Conservation (phyloP, 35 echinoderm and acorn worm species). For the Lytechinus pictus region DNA sequence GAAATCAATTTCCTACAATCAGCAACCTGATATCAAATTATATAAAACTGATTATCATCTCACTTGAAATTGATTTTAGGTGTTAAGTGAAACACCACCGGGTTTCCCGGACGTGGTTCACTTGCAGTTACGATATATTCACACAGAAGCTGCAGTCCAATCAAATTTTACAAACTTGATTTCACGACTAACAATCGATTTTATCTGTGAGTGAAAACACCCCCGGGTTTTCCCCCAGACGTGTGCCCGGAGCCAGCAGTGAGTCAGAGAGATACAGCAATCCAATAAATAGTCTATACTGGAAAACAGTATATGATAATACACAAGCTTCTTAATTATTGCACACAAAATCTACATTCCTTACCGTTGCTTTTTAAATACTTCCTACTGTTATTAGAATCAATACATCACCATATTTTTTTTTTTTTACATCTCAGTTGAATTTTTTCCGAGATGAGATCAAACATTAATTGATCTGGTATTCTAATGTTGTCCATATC, state of each 20-base stretch:
- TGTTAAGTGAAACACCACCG: too few species aligned
- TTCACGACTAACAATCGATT: too few species aligned
- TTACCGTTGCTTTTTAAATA: constrained; percentile 8
- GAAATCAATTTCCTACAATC: too few species aligned
- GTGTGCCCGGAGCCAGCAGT: neutral
- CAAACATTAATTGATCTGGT: neutral
- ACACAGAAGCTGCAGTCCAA: too few species aligned
- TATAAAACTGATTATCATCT: too few species aligned
- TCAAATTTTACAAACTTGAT: too few species aligned
- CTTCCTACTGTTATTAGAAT: neutral
- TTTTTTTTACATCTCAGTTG: neutral
- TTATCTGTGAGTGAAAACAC: too few species aligned
- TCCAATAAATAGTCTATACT: constrained; percentile 31
- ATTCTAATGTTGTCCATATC: neutral
- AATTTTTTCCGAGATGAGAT: neutral
- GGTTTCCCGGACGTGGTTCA: too few species aligned
- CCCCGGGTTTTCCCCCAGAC: neutral
- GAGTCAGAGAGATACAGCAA: constrained; percentile 10
- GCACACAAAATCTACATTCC: constrained; percentile 33
- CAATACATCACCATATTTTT: neutral
- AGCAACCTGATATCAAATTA: too few species aligned
- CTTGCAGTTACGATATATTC: too few species aligned
- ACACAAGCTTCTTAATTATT: constrained; percentile 43
- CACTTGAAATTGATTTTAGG: too few species aligned
- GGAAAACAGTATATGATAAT: constrained; percentile 39